Evolutionary conservation across 2,797 vertebrate genomes (phyloP), one percentile per base, ranked within the genome.

Genomic region (Pipistrellus nathusii): DNA sequence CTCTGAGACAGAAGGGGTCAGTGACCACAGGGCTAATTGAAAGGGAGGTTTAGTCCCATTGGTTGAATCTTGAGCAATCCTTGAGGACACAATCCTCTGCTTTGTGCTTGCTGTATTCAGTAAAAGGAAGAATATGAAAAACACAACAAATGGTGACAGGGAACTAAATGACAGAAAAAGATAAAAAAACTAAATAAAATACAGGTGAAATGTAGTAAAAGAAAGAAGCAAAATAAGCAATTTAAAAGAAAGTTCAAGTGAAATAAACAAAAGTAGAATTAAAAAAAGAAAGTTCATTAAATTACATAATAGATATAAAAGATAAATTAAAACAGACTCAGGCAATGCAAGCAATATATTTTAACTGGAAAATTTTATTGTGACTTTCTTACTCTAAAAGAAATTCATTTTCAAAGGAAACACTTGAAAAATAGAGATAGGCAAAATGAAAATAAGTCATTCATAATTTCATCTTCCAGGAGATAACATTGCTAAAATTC

Each of bases 371-470:
- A 62, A 7, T 20, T 68, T 6, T 18, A 55, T 18, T 87, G 62
- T 87, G 53, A 55, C 27, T 77, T 87, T 93, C 27, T 66, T 51
- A 78, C 78, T 46, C 23, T 57, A 73, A 84, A 48, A 41, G 23
- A 64, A 77, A 88, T 57, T 41, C 5, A 59, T 80, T 82, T 94
- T 69, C 59, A 69, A 91, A 87, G 82, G 14, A 75, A 82, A 72
- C 62, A 21, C 25, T 82, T 83, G 64, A 83, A 84, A 90, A 71
- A 83, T 18, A 68, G 38, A 93, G 27, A 72, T 84, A 88, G 71
- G 44, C 59, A 66, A 71, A 88, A 55, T 21, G 13, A 35, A 95
- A 76, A 86, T 59, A 81, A 73, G 35, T 23, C 64, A 57, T 18
- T 23, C 27, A 53, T 23, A 55, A 71, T 73, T 73, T 88, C 13